These are phyloP conservation scores for Ophion ellenae DNA, from an alignment of 2,888 invertebrate genomes.

Conservation along the genomic window DNA sequence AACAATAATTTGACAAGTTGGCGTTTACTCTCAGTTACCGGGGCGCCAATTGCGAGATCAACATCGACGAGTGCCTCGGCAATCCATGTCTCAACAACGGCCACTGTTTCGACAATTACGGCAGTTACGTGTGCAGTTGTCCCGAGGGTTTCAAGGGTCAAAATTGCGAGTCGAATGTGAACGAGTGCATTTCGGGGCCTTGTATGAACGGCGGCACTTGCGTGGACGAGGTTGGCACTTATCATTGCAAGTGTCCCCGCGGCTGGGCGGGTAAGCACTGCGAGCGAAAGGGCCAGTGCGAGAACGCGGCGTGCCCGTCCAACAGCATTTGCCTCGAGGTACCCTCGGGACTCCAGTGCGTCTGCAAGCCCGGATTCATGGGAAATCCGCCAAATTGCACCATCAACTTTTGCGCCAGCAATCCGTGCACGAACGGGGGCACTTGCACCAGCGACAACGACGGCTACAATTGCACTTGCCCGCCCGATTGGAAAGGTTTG, in stretches of 20 bases:
- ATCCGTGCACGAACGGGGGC: conserved; percentile 91
- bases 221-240: conserved; percentile 85
- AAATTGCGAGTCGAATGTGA: conserved; percentile 88
- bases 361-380: conserved; percentile 87
- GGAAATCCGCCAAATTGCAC: conserved; percentile 83
- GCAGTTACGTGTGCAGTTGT: conserved; percentile 92
- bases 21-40: conserved; percentile 86
- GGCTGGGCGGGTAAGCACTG: conserved; percentile 86
- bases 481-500: conserved; percentile 89
- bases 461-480: conserved; percentile 89
- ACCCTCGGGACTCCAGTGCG: conserved; percentile 85
- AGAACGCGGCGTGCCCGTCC: conserved; percentile 86
- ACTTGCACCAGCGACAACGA: conserved; percentile 86
- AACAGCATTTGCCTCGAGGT: conserved; percentile 88
- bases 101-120: conserved; percentile 92
- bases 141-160: conserved; percentile 91
- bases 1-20: too few species aligned
- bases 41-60: conserved; percentile 90
- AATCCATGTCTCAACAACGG: conserved; percentile 91
- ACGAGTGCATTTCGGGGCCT: conserved; percentile 86
- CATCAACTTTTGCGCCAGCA: conserved; percentile 87
- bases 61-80: conserved; percentile 91
- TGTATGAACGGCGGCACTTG: conserved; percentile 87
- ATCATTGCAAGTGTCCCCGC: conserved; percentile 85
- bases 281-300: conserved; percentile 84